Conservation (phyloP, 2,797 vertebrate genomes). For the Brachyrhaphis roseni region DNA sequence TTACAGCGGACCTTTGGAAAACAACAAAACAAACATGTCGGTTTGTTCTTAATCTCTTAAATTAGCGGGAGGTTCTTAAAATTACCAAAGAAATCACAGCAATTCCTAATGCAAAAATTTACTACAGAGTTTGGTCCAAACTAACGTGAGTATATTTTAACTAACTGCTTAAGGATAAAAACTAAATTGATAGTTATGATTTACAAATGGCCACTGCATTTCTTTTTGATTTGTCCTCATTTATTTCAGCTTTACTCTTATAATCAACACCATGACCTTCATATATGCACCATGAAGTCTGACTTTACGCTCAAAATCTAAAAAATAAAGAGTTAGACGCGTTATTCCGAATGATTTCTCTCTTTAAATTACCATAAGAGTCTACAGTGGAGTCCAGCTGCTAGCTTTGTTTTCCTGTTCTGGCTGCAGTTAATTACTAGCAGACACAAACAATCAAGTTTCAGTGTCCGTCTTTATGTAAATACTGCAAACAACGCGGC, state of each 20-base stretch:
- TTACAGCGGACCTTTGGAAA: too few species aligned
- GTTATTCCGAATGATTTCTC: not conserved
- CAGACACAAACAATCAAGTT: conserved; percentile 41
- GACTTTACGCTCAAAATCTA: not conserved
- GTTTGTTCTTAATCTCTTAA: too few species aligned
- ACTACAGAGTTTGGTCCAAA: too few species aligned
- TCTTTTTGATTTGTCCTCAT: not conserved
- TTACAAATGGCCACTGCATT: too few species aligned
- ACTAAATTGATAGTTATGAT: too few species aligned
- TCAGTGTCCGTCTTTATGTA: conserved; percentile 43
- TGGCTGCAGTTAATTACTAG: conserved; percentile 1
- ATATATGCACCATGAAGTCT: not conserved
- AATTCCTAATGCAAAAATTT: too few species aligned
- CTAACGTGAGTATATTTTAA: too few species aligned
- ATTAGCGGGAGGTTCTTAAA: too few species aligned
- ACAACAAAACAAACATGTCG: too few species aligned
- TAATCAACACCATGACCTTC: not conserved
- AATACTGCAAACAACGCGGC: conserved; percentile 48
- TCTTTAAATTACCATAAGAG: not conserved
- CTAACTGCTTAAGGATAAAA: too few species aligned
- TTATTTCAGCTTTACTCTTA: not conserved
- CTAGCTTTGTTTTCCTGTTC: not conserved
- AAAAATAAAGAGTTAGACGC: not conserved
- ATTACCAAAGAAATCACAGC: too few species aligned
- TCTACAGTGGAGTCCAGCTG: not conserved